Percentiles rank a stretch among this genome's conserved stretches.
These are phyloP conservation scores for Schizopygopsis malacanthus DNA, from an alignment of 2,797 vertebrate species.

Conservation along the genomic window DNA sequence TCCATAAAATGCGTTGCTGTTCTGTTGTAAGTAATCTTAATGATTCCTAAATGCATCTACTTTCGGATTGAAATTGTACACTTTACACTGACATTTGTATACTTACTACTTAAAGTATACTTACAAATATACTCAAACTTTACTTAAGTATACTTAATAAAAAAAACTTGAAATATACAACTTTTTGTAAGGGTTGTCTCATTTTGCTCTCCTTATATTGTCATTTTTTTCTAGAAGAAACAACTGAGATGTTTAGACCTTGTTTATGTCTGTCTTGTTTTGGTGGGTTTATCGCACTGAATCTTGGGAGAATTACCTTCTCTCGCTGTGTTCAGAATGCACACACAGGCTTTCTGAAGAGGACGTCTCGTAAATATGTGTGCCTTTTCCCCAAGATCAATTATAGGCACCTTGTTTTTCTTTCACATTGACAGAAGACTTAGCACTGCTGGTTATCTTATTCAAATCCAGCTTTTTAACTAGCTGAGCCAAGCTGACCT, in stretches of 20 bases:
- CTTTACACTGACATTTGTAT: too few species aligned
- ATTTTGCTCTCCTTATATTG: background rate
- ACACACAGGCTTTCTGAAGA: background rate
- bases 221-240: background rate
- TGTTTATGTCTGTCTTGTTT: background rate
- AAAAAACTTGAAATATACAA: too few species aligned
- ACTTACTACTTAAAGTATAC: too few species aligned
- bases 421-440: background rate
- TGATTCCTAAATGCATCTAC: too few species aligned
- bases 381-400: background rate
- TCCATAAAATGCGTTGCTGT: too few species aligned
- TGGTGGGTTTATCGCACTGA: background rate
- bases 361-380: background rate
- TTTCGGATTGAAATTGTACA: too few species aligned
- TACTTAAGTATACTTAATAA: too few species aligned
- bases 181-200: background rate
- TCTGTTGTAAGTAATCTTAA: too few species aligned
- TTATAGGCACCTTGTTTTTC: background rate
- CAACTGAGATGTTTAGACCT: background rate
- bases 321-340: background rate
- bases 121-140: too few species aligned
- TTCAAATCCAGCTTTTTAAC: background rate
- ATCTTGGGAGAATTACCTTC: background rate
- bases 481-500: background rate
- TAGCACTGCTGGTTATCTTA: conserved; percentile 8